These are phyloP conservation scores for Pelecanoides urinatrix DNA, from an alignment of 2,113 vertebrate species.

Conservation along the genomic window DNA sequence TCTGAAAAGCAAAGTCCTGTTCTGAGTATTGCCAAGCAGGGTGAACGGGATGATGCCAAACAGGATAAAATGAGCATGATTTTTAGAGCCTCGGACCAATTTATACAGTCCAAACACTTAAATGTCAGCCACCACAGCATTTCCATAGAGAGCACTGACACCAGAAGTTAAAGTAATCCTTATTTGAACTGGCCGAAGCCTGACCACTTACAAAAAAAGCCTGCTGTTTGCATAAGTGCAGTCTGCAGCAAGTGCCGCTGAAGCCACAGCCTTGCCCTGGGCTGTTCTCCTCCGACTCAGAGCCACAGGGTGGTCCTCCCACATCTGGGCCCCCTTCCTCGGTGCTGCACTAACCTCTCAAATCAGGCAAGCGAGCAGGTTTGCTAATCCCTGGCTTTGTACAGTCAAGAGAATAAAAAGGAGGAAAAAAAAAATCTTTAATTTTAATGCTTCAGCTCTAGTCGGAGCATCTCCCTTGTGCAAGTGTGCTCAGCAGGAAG, in stretches of 20 bases:
- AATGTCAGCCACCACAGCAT: neutral
- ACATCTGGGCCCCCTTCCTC: neutral
- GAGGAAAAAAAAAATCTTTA: neutral
- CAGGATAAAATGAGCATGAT: rapidly evolving
- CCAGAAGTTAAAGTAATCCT: neutral
- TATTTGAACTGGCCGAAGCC: neutral
- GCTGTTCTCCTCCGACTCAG: rapidly evolving
- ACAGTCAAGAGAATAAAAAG: neutral
- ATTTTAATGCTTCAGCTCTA: neutral
- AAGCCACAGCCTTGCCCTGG: neutral
- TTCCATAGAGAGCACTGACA: neutral
- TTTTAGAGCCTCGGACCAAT: neutral
- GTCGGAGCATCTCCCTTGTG: neutral
- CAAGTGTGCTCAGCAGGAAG: neutral
- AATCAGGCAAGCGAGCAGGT: neutral
- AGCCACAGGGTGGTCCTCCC: neutral
- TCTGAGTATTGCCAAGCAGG: neutral
- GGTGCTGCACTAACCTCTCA: neutral
- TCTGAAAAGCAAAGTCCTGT: neutral
- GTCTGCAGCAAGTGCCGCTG: neutral
- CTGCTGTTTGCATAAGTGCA: neutral
- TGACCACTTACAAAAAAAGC: neutral
- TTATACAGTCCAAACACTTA: neutral
- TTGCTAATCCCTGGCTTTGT: neutral
- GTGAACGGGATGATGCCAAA: rapidly evolving